Conservation (phyloP, 2,113 vertebrate species). For the Chloropsis hardwickii region DNA sequence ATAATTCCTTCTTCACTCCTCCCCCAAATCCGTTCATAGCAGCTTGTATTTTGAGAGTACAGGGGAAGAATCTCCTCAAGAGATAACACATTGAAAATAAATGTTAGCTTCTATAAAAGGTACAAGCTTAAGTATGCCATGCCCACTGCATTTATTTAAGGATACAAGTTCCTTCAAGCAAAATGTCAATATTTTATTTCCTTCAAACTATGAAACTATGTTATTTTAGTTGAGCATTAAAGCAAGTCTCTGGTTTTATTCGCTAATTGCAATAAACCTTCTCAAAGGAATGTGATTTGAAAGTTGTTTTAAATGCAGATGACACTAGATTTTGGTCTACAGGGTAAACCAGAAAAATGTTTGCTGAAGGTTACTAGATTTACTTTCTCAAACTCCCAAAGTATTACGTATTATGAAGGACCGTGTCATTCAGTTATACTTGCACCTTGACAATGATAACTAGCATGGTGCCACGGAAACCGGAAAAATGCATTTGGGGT, state of each 20-base stretch:
- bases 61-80: slow-evolving; percentile 59
- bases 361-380: slow-evolving; percentile 38
- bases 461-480: slow-evolving; percentile 79
- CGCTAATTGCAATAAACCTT: slow-evolving; percentile 48
- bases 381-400: slow-evolving; percentile 47
- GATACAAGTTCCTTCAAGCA: slow-evolving; percentile 56
- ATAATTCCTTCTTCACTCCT: slow-evolving; percentile 49
- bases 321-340: slow-evolving; percentile 2
- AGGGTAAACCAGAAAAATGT: slow-evolving; percentile 15
- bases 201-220: neutral
- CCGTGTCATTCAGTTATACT: slow-evolving; percentile 42
- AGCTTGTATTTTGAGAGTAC: slow-evolving; percentile 52
- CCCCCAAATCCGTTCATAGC: slow-evolving; percentile 41
- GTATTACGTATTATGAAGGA: slow-evolving; percentile 28
- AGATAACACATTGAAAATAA: slow-evolving; percentile 65
- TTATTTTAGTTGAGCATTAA: slow-evolving; percentile 48
- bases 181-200: slow-evolving; percentile 59
- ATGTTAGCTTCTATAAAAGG: slow-evolving; percentile 58
- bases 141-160: slow-evolving; percentile 34
- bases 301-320: slow-evolving; percentile 54
- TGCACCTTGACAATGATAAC: slow-evolving; percentile 76
- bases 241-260: slow-evolving; percentile 32
- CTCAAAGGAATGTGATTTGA: slow-evolving; percentile 43
- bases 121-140: slow-evolving; percentile 24
- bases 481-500: slow-evolving; percentile 85